Percentiles rank a stretch among this genome's conserved stretches.
Conservation (phyloP, 2,888 invertebrate genomes). For the Drosophila nr. fundita region DNA sequence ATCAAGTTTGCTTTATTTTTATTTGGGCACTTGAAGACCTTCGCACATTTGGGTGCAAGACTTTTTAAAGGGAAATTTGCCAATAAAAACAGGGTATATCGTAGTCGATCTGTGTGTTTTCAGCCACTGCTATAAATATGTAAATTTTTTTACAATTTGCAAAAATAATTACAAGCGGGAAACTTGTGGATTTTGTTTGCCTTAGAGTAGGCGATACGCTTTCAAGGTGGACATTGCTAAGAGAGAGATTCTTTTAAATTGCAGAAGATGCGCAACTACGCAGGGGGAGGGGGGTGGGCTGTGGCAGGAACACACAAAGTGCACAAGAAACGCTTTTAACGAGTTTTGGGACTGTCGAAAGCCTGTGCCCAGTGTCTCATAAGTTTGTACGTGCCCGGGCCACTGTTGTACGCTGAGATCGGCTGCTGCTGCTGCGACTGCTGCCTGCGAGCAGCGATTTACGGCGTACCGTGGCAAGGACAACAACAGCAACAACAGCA, state of each 20-base stretch:
- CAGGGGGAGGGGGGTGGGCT: not conserved
- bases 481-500: not conserved
- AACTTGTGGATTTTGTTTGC: not conserved
- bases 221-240: not conserved
- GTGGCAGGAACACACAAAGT: slow-evolving; percentile 20
- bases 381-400: slow-evolving; percentile 63
- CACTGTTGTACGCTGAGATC: slow-evolving; percentile 9
- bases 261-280: not conserved
- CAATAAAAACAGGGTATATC: too few species aligned
- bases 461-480: slow-evolving; percentile 51
- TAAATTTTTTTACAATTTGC: not conserved
- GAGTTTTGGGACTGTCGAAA: slow-evolving; percentile 66
- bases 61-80: too few species aligned
- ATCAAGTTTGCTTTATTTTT: too few species aligned
- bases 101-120: not conserved
- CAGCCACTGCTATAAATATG: not conserved
- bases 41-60: too few species aligned
- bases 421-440: slow-evolving; percentile 15
- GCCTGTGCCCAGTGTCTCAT: slow-evolving; percentile 35
- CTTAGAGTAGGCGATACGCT: slow-evolving; percentile 12
- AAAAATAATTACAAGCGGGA: not conserved
- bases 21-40: too few species aligned
- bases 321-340: slow-evolving; percentile 67
- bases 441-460: slow-evolving; percentile 42
- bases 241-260: not conserved